phyloP scores from a whole-genome alignment of 2,888 invertebrate genomes.

The Tanytarsus gracilentus region DNA sequence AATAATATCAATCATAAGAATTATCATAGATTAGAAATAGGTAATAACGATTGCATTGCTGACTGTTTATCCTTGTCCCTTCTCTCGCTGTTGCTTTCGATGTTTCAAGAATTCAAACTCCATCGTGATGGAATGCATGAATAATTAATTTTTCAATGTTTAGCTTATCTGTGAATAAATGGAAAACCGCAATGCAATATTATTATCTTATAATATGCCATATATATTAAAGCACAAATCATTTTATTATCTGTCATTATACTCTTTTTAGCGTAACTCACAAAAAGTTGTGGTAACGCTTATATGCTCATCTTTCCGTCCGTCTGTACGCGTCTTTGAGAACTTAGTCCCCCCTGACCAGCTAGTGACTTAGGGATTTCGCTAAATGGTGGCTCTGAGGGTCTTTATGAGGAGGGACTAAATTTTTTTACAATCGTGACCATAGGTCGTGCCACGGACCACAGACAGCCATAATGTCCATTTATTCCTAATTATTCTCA shows the following conservation, averaged over 20 bases:
- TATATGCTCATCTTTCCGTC: neutral
- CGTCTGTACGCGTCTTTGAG: too few relatives aligned
- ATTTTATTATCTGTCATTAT: neutral
- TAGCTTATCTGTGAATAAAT: neutral
- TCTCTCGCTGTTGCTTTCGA: neutral
- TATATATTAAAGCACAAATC: conserved; percentile 3
- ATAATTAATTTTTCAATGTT: neutral
- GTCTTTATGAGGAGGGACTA: too few relatives aligned
- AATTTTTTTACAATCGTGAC: too few relatives aligned
- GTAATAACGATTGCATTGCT: conserved; percentile 36
- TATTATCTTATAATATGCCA: conserved; percentile 29
- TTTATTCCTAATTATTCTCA: too few relatives aligned
- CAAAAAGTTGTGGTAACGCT: too few relatives aligned
- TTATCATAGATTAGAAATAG: conserved; percentile 47
- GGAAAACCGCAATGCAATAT: conserved; percentile 3
- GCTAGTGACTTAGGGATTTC: too few relatives aligned
- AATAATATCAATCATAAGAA: conserved; percentile 46
- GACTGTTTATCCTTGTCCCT: too few relatives aligned
- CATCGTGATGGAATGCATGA: neutral
- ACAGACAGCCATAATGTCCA: too few relatives aligned
- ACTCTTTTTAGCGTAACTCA: neutral
- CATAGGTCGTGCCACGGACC: too few relatives aligned
- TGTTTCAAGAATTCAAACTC: neutral
- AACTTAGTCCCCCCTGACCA: too few relatives aligned
- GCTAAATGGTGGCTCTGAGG: too few relatives aligned